A percentile compares a stretch with the other conserved stretches of the same genome.
These are phyloP conservation scores for Leptinotarsa texana DNA, from an alignment of 1,140 invertebrate genomes.

Conservation along the genomic window DNA sequence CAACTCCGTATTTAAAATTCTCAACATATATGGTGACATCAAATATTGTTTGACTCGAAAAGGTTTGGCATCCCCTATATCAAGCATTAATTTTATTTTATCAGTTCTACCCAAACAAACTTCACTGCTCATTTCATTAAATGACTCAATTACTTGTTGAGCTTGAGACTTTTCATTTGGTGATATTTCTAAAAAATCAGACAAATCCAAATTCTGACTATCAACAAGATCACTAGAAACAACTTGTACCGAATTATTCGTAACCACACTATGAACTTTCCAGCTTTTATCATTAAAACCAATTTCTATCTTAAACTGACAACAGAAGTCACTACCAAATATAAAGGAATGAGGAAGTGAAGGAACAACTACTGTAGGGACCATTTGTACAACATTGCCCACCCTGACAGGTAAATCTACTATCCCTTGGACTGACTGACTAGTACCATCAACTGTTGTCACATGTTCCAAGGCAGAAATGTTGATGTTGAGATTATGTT, in stretches of 20 bases:
- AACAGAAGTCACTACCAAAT: conserved; percentile 1
- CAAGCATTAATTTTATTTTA: conserved; percentile 20
- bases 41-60: conserved; percentile 9
- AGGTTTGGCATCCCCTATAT: conserved; percentile 27
- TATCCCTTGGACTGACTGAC: not conserved
- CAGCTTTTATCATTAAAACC: not conserved
- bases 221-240: not conserved
- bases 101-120: not conserved
- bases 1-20: too few species aligned
- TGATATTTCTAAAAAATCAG: not conserved
- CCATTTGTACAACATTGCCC: not conserved
- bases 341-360: not conserved
- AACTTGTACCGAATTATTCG: not conserved
- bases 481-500: not conserved
- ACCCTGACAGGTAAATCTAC: conserved; percentile 5
- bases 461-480: not conserved
- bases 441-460: not conserved
- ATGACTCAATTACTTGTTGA: not conserved
- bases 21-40: too few species aligned
- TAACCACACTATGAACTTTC: not conserved
- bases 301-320: not conserved
- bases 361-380: not conserved
- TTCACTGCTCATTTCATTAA: conserved; percentile 1
- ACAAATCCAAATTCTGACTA: not conserved
- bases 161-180: not conserved